Conservation (phyloP, 2,797 vertebrate genomes). For the Tinamus major region DNA sequence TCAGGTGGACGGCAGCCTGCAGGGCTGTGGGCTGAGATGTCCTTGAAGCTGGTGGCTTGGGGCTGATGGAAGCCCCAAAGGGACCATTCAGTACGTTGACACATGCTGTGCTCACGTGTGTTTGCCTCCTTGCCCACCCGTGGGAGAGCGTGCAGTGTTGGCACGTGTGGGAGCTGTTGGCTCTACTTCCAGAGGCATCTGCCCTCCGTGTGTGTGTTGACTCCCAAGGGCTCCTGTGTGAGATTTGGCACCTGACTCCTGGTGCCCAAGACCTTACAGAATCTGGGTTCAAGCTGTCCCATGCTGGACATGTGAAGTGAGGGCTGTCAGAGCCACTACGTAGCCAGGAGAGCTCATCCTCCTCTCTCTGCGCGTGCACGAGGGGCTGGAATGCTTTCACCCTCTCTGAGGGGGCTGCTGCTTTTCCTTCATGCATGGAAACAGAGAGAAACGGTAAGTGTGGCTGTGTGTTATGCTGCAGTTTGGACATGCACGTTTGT, state of each 20-base stretch:
- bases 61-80: rapidly evolving
- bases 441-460: not conserved
- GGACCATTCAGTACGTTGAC: not conserved
- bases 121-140: not conserved
- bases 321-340: not conserved
- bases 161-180: rapidly evolving
- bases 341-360: not conserved
- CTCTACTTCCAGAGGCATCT: not conserved
- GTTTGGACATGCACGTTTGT: not conserved
- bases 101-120: rapidly evolving
- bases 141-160: rapidly evolving
- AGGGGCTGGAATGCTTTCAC: not conserved
- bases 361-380: not conserved
- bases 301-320: rapidly evolving
- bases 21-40: rapidly evolving
- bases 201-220: rapidly evolving
- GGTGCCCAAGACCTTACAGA: not conserved
- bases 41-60: not conserved
- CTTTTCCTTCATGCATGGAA: rapidly evolving
- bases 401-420: not conserved
- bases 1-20: not conserved
- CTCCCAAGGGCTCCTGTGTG: not conserved
- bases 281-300: not conserved
- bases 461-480: rapidly evolving
- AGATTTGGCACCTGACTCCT: not conserved